Evolutionary conservation across 2,888 invertebrate species (phyloP), one percentile per base, ranked within the genome.

Genomic region (Apamea epomidion): DNA sequence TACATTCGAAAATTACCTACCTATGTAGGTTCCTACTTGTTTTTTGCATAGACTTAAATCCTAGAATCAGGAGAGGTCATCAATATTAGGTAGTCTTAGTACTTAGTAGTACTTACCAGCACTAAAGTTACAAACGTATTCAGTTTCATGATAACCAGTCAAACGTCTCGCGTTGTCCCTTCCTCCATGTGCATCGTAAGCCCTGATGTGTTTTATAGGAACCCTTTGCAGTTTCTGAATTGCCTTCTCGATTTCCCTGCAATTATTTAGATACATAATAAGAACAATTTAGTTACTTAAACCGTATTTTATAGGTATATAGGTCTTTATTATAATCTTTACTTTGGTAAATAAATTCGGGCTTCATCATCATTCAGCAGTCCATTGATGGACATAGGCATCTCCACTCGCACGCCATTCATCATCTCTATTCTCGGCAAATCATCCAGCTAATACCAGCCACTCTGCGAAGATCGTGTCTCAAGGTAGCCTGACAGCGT

Each of bases 101-200:
- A n/a, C n/a, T n/a, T n/a, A n/a, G n/a, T n/a, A n/a, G n/a, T n/a
- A 87, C 92, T 93, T 91, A 98, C 98, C 98, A 74, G 98, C 98
- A 90, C 99, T 99, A 95, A 99, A 99, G 94, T 99, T 99, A 93
- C 99, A 98, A 94, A 99, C 99, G 90, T 98, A 98, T 92, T 99
- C 99, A 3, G 99, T 99, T 96, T 99, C 99, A 95, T 99, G 99
- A 89, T 97, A 98, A 78, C 99, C 99, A 78, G 99, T 99, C 82
- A 99, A 97, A 86, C 99, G 98, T 85, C 99, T 98, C 94, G 98
- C 99, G 96, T 99, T 99, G 97, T 99, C 99, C 94, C 98, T 98
- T 80, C 99, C 99, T 91, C 98, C 98, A 86, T 99, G 98, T 12
- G 99, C 99, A 96, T 99, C 99, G 95, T 99, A 99, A 87, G 99